Base-by-base conservation (phyloP, 2,888 invertebrate genomes). In the Agonopterix arenella region DNA sequence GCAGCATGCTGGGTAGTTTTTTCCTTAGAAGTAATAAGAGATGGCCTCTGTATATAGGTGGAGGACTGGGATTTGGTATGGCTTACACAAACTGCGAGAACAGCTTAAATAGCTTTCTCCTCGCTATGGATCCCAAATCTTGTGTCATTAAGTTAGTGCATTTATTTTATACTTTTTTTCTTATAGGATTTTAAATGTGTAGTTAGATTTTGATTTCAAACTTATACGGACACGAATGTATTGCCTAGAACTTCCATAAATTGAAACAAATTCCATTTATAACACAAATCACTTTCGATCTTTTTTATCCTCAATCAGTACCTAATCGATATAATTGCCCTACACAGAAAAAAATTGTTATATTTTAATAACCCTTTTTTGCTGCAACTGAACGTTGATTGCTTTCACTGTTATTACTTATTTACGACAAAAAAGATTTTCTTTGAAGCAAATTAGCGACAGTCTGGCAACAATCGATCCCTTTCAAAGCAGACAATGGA, bases 21-120 rank as follows among this genome's bases (percentile, higher is more conserved):
- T 94, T 98, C 74, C 93, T 98, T 67, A 94, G 93, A 73, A 36
- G 40, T 65, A 73, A 64, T 55, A 92, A 91, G 69, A 90, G 92
- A 61, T 98, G 97, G 97, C 98, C 98, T 0, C 86, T 96, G 55
- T 91, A 93, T 64, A 89, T 96, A 56, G 97, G 97, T 7, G 92
- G 94, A 1, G 98, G 98, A 10, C 91, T 96, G 58, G 98, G 98
- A 41, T 85, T 97, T 60, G 98, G 98, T 11, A 94, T 96, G 92
- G 97, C 97, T 8, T 96, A 95, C 84, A 91, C 93, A 56, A 96
- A 97, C 84, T 97, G 97, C 78, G 94, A 96, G 76, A 80, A 80
- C 54, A 88, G 83, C 58, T 68, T 90, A 0, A 90, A 90, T 62
- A 61, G 53, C 52, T 88, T 67, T 55, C 59, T 88, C 4, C 51